These are phyloP conservation scores for Formica aserva DNA, from an alignment of 2,888 invertebrate species.

Conservation along the genomic window DNA sequence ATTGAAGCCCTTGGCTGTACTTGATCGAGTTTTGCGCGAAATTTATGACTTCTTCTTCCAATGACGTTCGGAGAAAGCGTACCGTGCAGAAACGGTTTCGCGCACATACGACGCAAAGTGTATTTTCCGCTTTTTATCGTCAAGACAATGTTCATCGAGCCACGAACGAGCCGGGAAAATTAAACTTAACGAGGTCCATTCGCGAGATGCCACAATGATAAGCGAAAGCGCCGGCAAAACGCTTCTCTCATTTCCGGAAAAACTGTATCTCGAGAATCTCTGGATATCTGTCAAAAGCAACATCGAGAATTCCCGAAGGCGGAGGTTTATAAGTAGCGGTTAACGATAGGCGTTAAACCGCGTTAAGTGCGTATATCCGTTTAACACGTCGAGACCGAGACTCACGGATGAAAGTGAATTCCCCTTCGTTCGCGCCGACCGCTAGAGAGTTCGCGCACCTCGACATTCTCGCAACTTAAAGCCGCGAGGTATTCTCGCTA, in stretches of 20 bases:
- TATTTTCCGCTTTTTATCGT: slow-evolving; percentile 48
- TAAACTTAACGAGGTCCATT: slow-evolving; percentile 16
- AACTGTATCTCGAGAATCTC: background rate
- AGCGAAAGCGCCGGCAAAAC: slow-evolving; percentile 14
- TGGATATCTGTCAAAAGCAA: background rate
- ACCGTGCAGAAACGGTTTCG: background rate
- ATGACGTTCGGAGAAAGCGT: slow-evolving; percentile 35
- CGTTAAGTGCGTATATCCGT: slow-evolving; percentile 47
- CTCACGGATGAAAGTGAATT: slow-evolving; percentile 76
- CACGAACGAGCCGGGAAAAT: slow-evolving; percentile 20
- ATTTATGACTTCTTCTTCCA: slow-evolving; percentile 36
- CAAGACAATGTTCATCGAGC: slow-evolving; percentile 20
- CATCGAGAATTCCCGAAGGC: background rate
- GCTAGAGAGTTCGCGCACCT: slow-evolving; percentile 36
- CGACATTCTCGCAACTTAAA: background rate
- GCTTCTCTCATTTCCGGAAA: background rate
- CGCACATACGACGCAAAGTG: slow-evolving; percentile 2
- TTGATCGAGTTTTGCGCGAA: slow-evolving; percentile 36
- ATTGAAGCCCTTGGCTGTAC: slow-evolving; percentile 33
- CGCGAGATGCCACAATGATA: slow-evolving; percentile 14
- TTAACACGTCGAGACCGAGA: slow-evolving; percentile 41
- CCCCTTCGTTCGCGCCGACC: slow-evolving; percentile 42
- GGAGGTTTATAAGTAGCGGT: background rate
- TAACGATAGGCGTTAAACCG: slow-evolving; percentile 41
- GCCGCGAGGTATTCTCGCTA: slow-evolving; percentile 29